Evolutionary conservation across 2,113 vertebrate genomes (phyloP).

Genomic region (Pelobates fuscus): DNA sequence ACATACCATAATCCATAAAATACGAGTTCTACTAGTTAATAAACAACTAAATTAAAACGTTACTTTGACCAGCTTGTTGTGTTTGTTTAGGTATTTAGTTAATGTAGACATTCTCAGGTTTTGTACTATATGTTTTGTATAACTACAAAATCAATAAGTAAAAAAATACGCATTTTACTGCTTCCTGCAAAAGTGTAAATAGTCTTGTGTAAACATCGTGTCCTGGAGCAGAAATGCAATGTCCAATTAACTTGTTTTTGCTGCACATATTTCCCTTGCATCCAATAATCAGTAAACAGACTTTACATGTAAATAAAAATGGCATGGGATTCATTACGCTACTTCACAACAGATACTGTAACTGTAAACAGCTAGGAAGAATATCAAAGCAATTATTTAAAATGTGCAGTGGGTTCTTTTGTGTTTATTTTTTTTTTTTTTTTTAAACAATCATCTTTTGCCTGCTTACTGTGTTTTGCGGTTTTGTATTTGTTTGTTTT

Average conservation of each 20-base stretch:
- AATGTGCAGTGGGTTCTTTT: too few species aligned
- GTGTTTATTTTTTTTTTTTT: too few species aligned
- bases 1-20: too few species aligned
- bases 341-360: not conserved
- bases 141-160: not conserved
- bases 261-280: not conserved
- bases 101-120: too few species aligned
- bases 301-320: not conserved
- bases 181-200: not conserved
- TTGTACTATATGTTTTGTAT: too few species aligned
- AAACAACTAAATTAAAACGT: too few species aligned
- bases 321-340: slow-evolving; percentile 6
- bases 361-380: not conserved
- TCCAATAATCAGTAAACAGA: not conserved
- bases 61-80: too few species aligned
- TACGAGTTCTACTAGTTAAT: too few species aligned
- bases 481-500: too few species aligned
- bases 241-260: not conserved
- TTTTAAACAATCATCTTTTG: too few species aligned
- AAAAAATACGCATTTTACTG: not conserved
- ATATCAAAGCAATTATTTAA: not conserved
- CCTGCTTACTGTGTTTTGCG: too few species aligned
- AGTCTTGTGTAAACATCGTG: not conserved
- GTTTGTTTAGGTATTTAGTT: too few species aligned
- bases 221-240: not conserved